phyloP scores from a whole-genome alignment of 2,113 vertebrate genomes.

The Rhinolophus ferrumequinum region DNA sequence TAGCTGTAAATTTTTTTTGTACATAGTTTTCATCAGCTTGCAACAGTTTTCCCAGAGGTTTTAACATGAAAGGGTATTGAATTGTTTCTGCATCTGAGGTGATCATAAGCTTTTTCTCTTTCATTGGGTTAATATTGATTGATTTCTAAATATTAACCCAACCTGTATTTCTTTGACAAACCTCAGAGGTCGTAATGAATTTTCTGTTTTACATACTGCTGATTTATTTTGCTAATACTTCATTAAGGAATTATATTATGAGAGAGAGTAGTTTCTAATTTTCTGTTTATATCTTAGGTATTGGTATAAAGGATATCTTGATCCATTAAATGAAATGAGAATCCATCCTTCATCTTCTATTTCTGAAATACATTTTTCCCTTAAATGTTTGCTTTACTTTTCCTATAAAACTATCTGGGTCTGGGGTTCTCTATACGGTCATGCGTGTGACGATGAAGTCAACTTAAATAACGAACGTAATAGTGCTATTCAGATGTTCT shows the following conservation, averaged over 20 bases:
- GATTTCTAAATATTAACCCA: not conserved
- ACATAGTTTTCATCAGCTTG: not conserved
- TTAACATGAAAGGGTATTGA: not conserved
- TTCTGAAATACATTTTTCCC: not conserved
- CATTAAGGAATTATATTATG: not conserved
- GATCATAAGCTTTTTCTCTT: not conserved
- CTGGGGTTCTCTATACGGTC: not conserved
- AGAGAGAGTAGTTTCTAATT: not conserved
- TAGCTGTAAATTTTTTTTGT: not conserved
- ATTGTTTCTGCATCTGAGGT: not conserved
- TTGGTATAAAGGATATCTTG: not conserved
- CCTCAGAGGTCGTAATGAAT: not conserved
- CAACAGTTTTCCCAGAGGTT: not conserved
- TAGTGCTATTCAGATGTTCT: not conserved
- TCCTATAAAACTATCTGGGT: not conserved
- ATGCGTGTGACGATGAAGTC: not conserved
- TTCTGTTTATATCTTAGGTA: not conserved
- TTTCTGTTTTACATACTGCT: not conserved
- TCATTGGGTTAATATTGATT: not conserved
- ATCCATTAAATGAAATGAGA: not conserved
- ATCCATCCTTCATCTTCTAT: not conserved
- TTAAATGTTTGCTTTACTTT: not conserved
- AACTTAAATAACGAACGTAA: not conserved
- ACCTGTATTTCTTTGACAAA: not conserved
- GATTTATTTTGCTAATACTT: not conserved